Conservation (phyloP, 30 jellyfish, hydroid and myxozoan species). For the Sanderia malayensis region DNA sequence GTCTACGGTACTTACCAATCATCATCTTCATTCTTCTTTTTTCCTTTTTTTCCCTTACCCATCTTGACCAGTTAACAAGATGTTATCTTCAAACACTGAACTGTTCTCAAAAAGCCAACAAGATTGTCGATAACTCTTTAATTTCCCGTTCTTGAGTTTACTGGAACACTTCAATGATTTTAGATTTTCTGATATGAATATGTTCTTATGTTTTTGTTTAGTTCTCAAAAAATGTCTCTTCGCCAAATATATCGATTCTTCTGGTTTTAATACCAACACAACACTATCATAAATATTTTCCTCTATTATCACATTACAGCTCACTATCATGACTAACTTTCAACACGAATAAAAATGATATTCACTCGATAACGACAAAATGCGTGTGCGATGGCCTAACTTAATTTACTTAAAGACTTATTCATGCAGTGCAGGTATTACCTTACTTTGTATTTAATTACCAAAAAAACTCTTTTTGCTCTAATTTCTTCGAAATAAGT, state of each 20-base stretch:
- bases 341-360: too few species aligned
- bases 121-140: background rate
- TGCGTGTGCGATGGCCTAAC: too few species aligned
- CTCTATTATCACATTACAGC: conserved; percentile 12
- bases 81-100: background rate
- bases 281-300: background rate
- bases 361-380: too few species aligned
- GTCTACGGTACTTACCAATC: conserved; percentile 37
- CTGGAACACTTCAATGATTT: too few species aligned
- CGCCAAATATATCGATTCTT: background rate
- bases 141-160: background rate
- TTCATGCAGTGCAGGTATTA: too few species aligned
- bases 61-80: background rate
- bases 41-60: conserved; percentile 78
- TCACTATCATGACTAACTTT: conserved; percentile 20
- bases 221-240: background rate
- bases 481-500: too few species aligned
- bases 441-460: too few species aligned
- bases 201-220: background rate
- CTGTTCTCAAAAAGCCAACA: background rate
- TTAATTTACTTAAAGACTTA: too few species aligned
- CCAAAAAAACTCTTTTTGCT: too few species aligned
- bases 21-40: conserved; percentile 46
- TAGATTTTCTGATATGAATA: too few species aligned
- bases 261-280: background rate